A percentile compares a stretch with the other conserved stretches of the same genome.
These are phyloP conservation scores for Drosophila meridiana DNA, from an alignment of 2,888 invertebrate species.

Conservation along the genomic window DNA sequence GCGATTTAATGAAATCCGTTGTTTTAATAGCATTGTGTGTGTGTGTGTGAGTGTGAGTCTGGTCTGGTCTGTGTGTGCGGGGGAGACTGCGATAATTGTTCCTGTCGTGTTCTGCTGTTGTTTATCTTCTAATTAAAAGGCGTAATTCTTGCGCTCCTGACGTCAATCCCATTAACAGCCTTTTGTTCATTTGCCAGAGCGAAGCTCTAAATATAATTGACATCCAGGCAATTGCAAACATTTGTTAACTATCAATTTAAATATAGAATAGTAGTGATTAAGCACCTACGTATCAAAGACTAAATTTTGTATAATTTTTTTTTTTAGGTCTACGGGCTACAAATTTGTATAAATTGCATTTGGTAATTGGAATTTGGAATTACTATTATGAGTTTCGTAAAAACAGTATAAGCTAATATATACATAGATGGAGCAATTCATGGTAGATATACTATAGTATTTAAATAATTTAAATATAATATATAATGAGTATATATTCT, in stretches of 20 bases:
- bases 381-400: too few relatives aligned
- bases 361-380: too few relatives aligned
- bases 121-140: conserved; percentile 66
- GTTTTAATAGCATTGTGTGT: conserved; percentile 28
- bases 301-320: not conserved
- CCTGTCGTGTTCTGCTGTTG: conserved; percentile 42
- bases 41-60: not conserved
- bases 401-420: too few relatives aligned
- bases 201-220: conserved; percentile 23
- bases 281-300: not conserved
- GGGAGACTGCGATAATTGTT: conserved; percentile 33
- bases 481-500: too few relatives aligned
- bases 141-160: conserved; percentile 66
- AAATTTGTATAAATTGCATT: not conserved
- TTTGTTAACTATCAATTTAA: conserved; percentile 11
- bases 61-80: not conserved
- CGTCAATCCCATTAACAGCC: conserved; percentile 61
- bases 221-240: conserved; percentile 8
- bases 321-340: not conserved
- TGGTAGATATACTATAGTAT: too few relatives aligned
- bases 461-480: too few relatives aligned
- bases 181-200: conserved; percentile 29
- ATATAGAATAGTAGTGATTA: not conserved
- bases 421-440: too few relatives aligned
- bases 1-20: conserved; percentile 71